Evolutionary conservation across 2,888 invertebrate species (phyloP).

Genomic region (Bhutanitis thaidina): DNA sequence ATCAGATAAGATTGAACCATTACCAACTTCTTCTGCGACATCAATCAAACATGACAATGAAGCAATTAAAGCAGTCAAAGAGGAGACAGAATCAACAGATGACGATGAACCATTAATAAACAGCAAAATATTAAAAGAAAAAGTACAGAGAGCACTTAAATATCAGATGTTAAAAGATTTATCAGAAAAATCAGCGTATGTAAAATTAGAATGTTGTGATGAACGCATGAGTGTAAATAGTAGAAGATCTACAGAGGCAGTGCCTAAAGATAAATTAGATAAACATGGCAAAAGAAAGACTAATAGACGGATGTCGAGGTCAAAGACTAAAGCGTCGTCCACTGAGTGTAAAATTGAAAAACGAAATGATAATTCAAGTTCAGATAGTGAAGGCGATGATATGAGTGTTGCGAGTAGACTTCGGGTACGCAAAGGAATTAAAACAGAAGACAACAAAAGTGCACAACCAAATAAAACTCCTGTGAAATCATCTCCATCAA

Average conservation of each 20-base stretch:
- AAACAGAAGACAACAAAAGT: slow-evolving; percentile 61
- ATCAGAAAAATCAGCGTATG: slow-evolving; percentile 70
- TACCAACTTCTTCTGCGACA: slow-evolving; percentile 23
- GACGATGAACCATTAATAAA: slow-evolving; percentile 69
- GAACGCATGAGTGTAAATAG: slow-evolving; percentile 63
- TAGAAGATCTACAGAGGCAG: slow-evolving; percentile 56
- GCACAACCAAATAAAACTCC: slow-evolving; percentile 44
- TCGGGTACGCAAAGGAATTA: slow-evolving; percentile 68
- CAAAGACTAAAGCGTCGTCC: slow-evolving; percentile 51
- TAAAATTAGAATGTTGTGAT: slow-evolving; percentile 72
- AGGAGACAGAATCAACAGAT: slow-evolving; percentile 64
- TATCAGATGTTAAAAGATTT: slow-evolving; percentile 66
- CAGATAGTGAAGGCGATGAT: slow-evolving; percentile 66
- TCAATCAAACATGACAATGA: slow-evolving; percentile 31
- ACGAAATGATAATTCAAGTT: slow-evolving; percentile 49
- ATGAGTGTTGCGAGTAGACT: slow-evolving; percentile 64
- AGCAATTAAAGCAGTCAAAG: slow-evolving; percentile 45
- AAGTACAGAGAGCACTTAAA: slow-evolving; percentile 57
- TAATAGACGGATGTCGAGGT: slow-evolving; percentile 43
- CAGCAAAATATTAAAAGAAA: slow-evolving; percentile 65
- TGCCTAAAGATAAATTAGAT: slow-evolving; percentile 52
- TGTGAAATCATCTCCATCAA: slow-evolving; percentile 51
- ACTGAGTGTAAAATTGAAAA: slow-evolving; percentile 55
- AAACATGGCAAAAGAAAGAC: slow-evolving; percentile 50
- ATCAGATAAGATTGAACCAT: slow-evolving; percentile 35